These are phyloP conservation scores for Lepidocyrtinus sp. DNA, from an alignment of 2,888 invertebrate genomes.

Conservation along the genomic window DNA sequence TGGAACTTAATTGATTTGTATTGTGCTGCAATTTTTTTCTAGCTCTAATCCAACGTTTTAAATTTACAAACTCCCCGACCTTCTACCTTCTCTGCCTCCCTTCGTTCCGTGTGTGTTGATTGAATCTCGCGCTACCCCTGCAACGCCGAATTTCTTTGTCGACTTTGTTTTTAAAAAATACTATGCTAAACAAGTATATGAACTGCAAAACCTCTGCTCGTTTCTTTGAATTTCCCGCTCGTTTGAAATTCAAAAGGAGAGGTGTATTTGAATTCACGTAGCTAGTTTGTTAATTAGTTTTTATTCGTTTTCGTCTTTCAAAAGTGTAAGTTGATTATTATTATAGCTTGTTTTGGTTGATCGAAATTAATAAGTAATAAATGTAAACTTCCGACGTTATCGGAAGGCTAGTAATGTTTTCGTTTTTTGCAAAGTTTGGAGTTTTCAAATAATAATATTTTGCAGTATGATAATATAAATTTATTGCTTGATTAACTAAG, in stretches of 20 bases:
- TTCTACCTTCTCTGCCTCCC: constrained; percentile 53
- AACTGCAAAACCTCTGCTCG: not conserved
- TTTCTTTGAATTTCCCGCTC: not conserved
- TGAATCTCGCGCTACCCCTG: constrained; percentile 41
- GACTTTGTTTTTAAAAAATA: constrained; percentile 32
- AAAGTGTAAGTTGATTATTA: too few species aligned
- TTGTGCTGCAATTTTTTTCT: constrained; percentile 56
- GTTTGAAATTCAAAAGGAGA: not conserved
- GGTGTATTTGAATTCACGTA: not conserved
- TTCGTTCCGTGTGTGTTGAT: constrained; percentile 46
- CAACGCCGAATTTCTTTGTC: constrained; percentile 46
- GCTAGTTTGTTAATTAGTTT: too few species aligned
- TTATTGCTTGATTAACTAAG: not conserved
- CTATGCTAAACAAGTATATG: not conserved
- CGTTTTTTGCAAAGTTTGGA: too few species aligned
- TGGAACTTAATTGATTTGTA: constrained; percentile 53
- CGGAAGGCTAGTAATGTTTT: too few species aligned
- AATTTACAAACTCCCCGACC: constrained; percentile 44
- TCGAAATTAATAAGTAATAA: too few species aligned
- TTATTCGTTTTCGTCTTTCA: not conserved
- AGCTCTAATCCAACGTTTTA: constrained; percentile 64
- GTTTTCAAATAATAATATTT: not conserved
- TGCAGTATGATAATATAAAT: not conserved
- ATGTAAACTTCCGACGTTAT: too few species aligned
- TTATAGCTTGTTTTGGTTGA: too few species aligned